phyloP scores from a whole-genome alignment of 2,888 invertebrate genomes.

The Chamaedrilus cognettii region DNA sequence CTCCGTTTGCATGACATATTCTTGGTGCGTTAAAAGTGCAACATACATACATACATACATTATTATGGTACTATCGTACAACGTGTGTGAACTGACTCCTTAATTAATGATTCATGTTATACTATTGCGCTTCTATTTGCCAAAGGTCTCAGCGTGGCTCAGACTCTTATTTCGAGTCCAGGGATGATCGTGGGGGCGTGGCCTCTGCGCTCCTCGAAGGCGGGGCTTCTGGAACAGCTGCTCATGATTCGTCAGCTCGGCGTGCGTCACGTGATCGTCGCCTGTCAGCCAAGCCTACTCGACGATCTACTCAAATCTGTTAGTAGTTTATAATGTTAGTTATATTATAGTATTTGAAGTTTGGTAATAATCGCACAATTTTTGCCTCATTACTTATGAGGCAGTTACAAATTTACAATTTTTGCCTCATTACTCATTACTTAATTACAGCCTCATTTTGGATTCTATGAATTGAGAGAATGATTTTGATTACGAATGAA shows the following conservation, averaged over 20 bases:
- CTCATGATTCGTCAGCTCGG: background rate
- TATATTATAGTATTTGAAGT: background rate
- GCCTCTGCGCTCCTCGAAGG: background rate
- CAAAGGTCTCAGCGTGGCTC: background rate
- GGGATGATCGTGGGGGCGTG: conserved; percentile 2
- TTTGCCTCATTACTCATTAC: conserved; percentile 3
- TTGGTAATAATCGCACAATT: too few species aligned
- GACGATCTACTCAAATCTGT: background rate
- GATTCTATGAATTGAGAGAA: too few species aligned
- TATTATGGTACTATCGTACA: too few species aligned
- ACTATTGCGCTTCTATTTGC: too few species aligned
- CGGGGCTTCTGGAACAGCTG: conserved; percentile 16
- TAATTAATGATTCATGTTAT: too few species aligned
- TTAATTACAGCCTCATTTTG: too few species aligned
- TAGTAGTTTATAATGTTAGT: background rate
- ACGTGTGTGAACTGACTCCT: too few species aligned
- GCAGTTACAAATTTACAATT: background rate
- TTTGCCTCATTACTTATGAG: too few species aligned
- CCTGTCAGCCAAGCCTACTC: background rate
- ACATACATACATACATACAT: too few species aligned
- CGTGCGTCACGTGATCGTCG: background rate
- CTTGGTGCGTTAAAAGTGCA: too few species aligned
- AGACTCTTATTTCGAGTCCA: background rate
- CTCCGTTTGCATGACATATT: too few species aligned
- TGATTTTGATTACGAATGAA: background rate